Evolutionary conservation across 2,113 vertebrate species (phyloP).

Genomic region (Centrocercus urophasianus): DNA sequence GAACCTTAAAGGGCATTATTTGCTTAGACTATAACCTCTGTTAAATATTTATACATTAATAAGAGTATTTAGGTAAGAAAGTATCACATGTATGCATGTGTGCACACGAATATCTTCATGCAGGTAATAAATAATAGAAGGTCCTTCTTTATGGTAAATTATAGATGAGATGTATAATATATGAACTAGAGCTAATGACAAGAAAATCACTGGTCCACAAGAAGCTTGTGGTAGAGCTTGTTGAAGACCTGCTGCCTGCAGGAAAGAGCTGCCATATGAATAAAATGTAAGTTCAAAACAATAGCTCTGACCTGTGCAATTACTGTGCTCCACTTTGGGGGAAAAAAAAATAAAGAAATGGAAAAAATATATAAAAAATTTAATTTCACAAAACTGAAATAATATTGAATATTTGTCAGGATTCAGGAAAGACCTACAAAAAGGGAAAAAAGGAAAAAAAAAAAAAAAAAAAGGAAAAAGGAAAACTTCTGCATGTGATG

Average conservation of each 20-base stretch:
- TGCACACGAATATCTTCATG: constrained; percentile 47
- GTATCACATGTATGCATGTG: constrained; percentile 42
- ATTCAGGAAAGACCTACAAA: not conserved
- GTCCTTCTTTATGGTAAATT: constrained; percentile 53
- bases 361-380: not conserved
- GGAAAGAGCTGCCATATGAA: not conserved
- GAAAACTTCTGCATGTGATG: accelerated
- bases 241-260: not conserved
- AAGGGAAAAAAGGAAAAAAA: accelerated
- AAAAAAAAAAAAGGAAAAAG: not conserved
- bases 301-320: not conserved
- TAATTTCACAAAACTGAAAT: not conserved
- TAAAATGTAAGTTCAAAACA: not conserved
- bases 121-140: constrained; percentile 69
- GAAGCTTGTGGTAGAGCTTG: not conserved
- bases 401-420: not conserved
- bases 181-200: constrained; percentile 4
- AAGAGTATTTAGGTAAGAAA: constrained; percentile 42
- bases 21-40: not conserved
- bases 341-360: not conserved
- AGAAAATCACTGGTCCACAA: constrained; percentile 43
- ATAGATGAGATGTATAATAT: constrained; percentile 68
- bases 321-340: not conserved
- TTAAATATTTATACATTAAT: constrained; percentile 59
- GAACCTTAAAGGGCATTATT: not conserved